Evolutionary conservation across 2,113 vertebrate genomes (phyloP), one percentile per base, ranked within the genome.

Genomic region (Phodopus roborovskii): DNA sequence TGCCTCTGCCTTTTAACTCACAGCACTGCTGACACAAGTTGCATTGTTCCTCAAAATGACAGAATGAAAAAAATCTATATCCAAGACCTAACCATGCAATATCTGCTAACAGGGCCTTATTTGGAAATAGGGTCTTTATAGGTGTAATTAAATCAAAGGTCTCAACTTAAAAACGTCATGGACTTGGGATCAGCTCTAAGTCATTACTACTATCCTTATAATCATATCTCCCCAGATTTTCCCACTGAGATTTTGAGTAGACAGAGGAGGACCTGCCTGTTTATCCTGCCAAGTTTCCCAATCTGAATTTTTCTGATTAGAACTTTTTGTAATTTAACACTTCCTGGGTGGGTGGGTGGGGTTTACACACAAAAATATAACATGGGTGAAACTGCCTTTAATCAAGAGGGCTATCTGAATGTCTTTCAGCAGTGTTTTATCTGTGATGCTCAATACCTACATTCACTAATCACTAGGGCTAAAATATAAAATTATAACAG

Each of bases 261-360:
- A 48, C 5, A 90, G 3, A 5, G 24, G 56, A 92, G 36, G 92
- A n/a, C 24, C 3, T 77, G 30, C 7, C 78, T 70, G 30, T 24
- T 91, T 48, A 85, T 48, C 82, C 39, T 66, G 60, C 62, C 64
- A 62, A 60, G 12, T 26, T 83, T 83, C 30, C 90, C 5, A 73
- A 28, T 90, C 62, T 53, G 24, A 19, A 86, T 66, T 77, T 96
- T 94, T 89, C 83, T 97, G 50, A 79, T 64, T 87, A 28, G 60
- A 81, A 79, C 28, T 94, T 50, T 75, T 28, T 82, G 15, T 88
- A 73, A 73, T 16, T 96, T 93, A 96, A 94, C 60, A 93, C 70
- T 89, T 88, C 74, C 68, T 66, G 30, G 28, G 19, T 1, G 19
- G 24, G 1, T 7, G 15, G 13, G 11, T 3, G 20, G 53, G 45